These are phyloP conservation scores for Triplophysa yarkandensis DNA, from an alignment of 2,797 vertebrate species.

Conservation along the genomic window DNA sequence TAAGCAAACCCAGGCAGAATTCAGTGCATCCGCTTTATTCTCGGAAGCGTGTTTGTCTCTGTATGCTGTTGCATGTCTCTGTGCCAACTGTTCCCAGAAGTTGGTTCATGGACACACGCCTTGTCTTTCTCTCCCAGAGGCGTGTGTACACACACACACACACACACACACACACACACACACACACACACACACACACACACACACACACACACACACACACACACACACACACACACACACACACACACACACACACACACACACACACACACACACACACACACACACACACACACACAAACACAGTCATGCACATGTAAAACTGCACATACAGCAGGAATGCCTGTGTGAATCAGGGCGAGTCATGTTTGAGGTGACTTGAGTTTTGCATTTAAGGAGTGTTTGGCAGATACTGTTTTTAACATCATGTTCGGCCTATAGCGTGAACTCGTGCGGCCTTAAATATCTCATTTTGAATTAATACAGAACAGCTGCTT, in stretches of 20 bases:
- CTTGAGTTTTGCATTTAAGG: conserved; percentile 20
- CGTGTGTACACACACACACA: neutral
- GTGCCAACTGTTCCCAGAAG: conserved; percentile 49
- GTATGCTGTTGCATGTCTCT: conserved; percentile 36
- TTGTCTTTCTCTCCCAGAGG: conserved; percentile 16
- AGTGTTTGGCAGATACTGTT: neutral
- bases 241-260: conserved; percentile 23
- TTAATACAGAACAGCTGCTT: too few relatives aligned
- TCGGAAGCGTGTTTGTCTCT: conserved; percentile 49
- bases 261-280: conserved; percentile 11
- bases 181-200: conserved; percentile 20
- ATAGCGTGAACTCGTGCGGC: neutral
- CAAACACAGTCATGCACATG: neutral
- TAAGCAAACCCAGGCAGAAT: conserved; percentile 61
- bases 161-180: conserved; percentile 25
- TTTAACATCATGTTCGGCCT: neutral
- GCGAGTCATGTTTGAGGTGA: conserved; percentile 14
- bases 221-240: conserved; percentile 5
- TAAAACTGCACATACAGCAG: conserved; percentile 27
- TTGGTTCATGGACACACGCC: conserved; percentile 48
- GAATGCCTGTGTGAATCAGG: neutral
- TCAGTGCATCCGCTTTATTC: conserved; percentile 60
- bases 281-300: conserved; percentile 20
- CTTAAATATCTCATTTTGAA: neutral
- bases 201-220: conserved; percentile 6